Base-by-base conservation (phyloP, 2,113 vertebrate species). In the Spilogale gracilis region DNA sequence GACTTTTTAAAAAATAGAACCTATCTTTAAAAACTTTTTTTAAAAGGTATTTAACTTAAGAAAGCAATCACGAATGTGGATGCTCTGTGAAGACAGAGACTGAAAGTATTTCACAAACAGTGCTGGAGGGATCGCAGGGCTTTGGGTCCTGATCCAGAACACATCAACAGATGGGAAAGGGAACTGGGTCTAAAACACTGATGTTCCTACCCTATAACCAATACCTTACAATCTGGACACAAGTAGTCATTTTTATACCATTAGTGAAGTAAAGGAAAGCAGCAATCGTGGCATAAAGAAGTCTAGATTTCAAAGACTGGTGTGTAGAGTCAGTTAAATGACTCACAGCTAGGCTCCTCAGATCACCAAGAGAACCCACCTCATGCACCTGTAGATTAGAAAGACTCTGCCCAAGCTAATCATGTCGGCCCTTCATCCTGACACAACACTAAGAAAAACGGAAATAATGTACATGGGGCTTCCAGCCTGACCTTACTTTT, bases 401-500 rank as follows among this genome's bases (percentile, higher is more conserved):
- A 93, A 88, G 74, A 27, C 21, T 23, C 27, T 48, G n/a, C 21
- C 89, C 38, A 38, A 16, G 45, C 5, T 63, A 89, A 65, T 6
- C 25, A 21, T 25, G 69, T 3, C 52, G 63, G 20, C 27, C 12
- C 6, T 67, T 82, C 30, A 12, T 56, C 67, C n/a, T 89, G 21
- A 45, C n/a, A 63, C 54, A 79, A 60, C 48, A 81, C 18, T 6
- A 61, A 18, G 12, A 61, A 43, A 25, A 74, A 48, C 0, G 6
- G 65, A 93, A 90, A 43, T 45, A 38, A 95, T 0, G 3, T 30
- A 79, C 95, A 56, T 1, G 30, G 38, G 90, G 95, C 88, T 95
- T 82, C 96, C 78, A 1, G 10, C 43, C 95, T 92, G 61, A 90
- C 56, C 98, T 98, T 98, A 99, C 99, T 99, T 99, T 99, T 99